Base-by-base conservation (phyloP, 2,888 invertebrate genomes). In the Caenorhabditis becei region DNA sequence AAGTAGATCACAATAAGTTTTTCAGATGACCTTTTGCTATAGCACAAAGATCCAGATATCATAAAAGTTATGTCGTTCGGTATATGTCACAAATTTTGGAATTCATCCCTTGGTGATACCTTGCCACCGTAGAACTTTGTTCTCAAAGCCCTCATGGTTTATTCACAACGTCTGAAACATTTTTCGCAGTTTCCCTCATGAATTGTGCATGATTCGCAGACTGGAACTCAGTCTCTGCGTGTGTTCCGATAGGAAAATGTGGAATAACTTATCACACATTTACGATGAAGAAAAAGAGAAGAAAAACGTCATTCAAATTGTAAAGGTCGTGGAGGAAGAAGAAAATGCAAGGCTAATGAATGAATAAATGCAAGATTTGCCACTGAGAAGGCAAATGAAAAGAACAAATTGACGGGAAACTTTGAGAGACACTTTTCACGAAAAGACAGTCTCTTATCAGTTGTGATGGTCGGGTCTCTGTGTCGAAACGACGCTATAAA, bases 401-500 rank as follows among this genome's bases (percentile, higher is more conserved):
- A 14, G 8, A 32, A 49, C 11, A 51, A 32, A 51, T 53, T 24
- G 35, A 66, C 32, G 59, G 8, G 61, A 53, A 44, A 75, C 59
- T 74, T 59, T 74, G 74, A 35, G 47, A 53, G 61, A 58, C 51
- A 59, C 37, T 24, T 41, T 58, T 44, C 58, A 26, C 35, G 26
- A 26, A 58, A 44, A 23, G 70, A 2, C 66, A 66, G n/a, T 59
- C 37, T 75, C 53, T 75, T 75, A 75, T 75, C 75, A 74, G 58
- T 37, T 56, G 62, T 54, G 61, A 53, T 62, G 66, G 23, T 63
- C 26, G 20, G 49, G 74, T 59, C 65, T 74, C 26, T 63, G 75
- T 58, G 51, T 56, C 26, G 66, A 53, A 47, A 58, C 23, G 56
- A 66, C 74, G 35, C 75, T 66, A 75, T 75, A 75, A 66, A 75